Conservation (phyloP, 2,888 invertebrate genomes). For the Leucoptera coffeella region DNA sequence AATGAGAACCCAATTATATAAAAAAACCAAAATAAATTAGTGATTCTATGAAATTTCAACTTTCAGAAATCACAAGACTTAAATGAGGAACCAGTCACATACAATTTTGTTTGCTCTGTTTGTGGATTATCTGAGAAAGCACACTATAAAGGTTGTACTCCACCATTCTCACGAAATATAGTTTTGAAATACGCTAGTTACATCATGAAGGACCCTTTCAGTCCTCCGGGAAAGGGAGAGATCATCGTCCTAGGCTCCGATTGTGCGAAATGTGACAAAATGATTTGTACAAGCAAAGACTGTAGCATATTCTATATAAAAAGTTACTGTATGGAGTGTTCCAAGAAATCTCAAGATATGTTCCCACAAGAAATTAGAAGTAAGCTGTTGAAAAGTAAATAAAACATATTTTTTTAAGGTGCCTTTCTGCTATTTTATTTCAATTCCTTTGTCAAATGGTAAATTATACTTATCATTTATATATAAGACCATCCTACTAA, state of each 20-base stretch:
- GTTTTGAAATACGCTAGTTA: conserved; percentile 67
- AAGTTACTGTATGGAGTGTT: conserved; percentile 70
- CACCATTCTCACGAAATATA: conserved; percentile 66
- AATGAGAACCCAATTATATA: conserved; percentile 8
- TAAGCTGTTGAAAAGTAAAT: too few species aligned
- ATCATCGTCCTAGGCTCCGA: conserved; percentile 71
- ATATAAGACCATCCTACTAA: too few species aligned
- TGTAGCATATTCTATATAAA: conserved; percentile 78
- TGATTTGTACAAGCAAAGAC: conserved; percentile 64
- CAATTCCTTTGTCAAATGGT: too few species aligned
- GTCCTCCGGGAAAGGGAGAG: conserved; percentile 67
- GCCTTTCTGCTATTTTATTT: conserved; percentile 2
- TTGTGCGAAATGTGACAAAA: conserved; percentile 61
- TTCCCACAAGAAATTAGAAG: conserved; percentile 66
- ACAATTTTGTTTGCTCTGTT: conserved; percentile 56
- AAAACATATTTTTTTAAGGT: too few species aligned
- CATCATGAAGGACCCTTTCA: conserved; percentile 81
- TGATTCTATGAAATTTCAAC: too few species aligned
- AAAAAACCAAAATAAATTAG: conserved; percentile 5
- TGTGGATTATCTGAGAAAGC: conserved; percentile 66
- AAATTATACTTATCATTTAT: too few species aligned
- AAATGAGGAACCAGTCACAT: conserved; percentile 8
- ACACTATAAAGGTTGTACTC: conserved; percentile 69
- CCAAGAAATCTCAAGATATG: conserved; percentile 38
- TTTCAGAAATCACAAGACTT: too few species aligned